A percentile compares a stretch with the other conserved stretches of the same genome.
Conservation (phyloP, 1,140 invertebrate genomes). For the Brachionus calyciflorus region DNA sequence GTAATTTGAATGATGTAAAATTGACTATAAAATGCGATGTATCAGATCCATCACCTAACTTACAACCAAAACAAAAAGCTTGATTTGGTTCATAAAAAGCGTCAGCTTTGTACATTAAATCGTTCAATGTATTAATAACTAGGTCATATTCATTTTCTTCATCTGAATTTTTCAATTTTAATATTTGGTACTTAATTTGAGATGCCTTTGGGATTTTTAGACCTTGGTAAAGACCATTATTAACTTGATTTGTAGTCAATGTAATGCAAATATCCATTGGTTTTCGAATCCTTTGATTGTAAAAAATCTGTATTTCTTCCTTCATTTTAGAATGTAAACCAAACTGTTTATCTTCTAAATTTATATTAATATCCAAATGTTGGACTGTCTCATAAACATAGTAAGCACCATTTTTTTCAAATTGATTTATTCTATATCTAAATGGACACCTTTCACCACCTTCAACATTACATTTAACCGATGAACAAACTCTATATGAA, state of each 20-base stretch:
- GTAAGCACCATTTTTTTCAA: not conserved
- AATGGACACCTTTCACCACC: slow-evolving; percentile 8
- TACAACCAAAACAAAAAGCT: slow-evolving; percentile 5
- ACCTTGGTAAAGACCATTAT: not conserved
- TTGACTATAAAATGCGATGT: not conserved
- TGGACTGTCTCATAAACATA: slow-evolving; percentile 13
- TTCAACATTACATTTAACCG: slow-evolving; percentile 3
- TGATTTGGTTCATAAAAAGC: not conserved
- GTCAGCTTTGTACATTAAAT: not conserved
- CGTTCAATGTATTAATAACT: not conserved
- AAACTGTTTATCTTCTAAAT: not conserved
- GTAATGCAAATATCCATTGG: slow-evolving; percentile 14
- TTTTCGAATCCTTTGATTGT: not conserved
- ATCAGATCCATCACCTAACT: not conserved
- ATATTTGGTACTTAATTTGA: not conserved
- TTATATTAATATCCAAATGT: not conserved
- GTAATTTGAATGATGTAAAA: not conserved
- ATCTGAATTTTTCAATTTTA: not conserved
- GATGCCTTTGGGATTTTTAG: not conserved
- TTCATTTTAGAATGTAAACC: not conserved
- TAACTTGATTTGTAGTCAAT: not conserved
- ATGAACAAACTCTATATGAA: not conserved
- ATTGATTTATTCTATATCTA: slow-evolving; percentile 10
- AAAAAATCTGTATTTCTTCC: not conserved
- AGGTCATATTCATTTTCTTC: slow-evolving; percentile 1